Evolutionary conservation across 2,797 vertebrate species (phyloP).

Genomic region (Eremophila alpestris): DNA sequence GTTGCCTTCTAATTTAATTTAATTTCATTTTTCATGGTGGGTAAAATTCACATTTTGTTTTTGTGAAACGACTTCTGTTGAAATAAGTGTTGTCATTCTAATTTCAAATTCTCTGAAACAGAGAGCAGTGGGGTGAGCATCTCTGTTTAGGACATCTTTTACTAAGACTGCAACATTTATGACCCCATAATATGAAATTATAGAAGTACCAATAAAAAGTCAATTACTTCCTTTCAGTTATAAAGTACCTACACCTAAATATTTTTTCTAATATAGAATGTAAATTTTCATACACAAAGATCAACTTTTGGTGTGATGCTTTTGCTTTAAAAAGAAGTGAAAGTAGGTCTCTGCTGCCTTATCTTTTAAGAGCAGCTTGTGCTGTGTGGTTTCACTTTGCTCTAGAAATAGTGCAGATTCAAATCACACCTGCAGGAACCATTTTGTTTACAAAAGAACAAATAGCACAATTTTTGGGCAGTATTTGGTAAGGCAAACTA

Average conservation of each 20-base stretch:
- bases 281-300: background rate
- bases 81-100: background rate
- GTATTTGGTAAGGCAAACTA: background rate
- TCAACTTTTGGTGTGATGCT: background rate
- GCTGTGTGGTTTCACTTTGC: background rate
- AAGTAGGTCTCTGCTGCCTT: background rate
- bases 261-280: background rate
- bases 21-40: background rate
- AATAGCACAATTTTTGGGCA: background rate
- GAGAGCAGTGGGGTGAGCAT: background rate
- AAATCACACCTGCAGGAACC: background rate
- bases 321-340: background rate
- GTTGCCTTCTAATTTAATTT: background rate
- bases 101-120: background rate
- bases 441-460: background rate
- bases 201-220: background rate
- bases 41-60: background rate
- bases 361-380: background rate
- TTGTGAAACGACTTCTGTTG: background rate
- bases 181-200: background rate
- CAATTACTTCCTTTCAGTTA: background rate
- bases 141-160: background rate
- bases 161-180: background rate
- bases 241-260: background rate
- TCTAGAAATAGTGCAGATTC: background rate